phyloP scores from a whole-genome alignment of 2,113 vertebrate genomes.

The Heterochromis multidens region DNA sequence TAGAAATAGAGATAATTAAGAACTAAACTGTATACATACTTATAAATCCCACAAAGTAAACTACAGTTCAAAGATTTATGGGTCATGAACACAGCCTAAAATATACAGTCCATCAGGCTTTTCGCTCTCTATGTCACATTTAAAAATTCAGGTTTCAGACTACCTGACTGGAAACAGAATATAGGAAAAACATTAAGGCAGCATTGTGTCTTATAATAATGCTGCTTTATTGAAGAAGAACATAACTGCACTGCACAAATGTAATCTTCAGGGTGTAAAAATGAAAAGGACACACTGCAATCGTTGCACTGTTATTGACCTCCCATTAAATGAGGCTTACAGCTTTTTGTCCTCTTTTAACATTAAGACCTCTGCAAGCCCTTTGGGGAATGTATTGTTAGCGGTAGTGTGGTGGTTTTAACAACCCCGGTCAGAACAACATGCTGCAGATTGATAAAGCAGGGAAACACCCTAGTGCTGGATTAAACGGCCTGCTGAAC shows the following conservation, averaged over 20 bases:
- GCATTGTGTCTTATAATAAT: neutral
- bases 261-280: constrained; percentile 50
- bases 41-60: neutral
- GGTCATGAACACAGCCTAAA: neutral
- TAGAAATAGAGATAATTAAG: neutral
- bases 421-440: constrained; percentile 73
- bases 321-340: constrained; percentile 71
- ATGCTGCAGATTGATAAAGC: constrained; percentile 37
- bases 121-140: neutral
- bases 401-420: constrained; percentile 54
- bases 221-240: neutral
- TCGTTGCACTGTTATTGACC: constrained; percentile 70
- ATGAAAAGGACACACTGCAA: constrained; percentile 48
- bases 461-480: constrained; percentile 40
- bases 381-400: constrained; percentile 53
- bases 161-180: neutral
- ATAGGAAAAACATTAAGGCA: constrained; percentile 10
- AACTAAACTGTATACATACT: neutral
- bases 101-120: neutral
- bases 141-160: neutral
- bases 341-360: constrained; percentile 52
- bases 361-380: constrained; percentile 22
- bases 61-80: neutral
- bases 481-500: constrained; percentile 52
- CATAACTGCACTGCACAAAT: constrained; percentile 9